phyloP scores from a whole-genome alignment of 2,888 invertebrate genomes.

The Eilema sororculum region DNA sequence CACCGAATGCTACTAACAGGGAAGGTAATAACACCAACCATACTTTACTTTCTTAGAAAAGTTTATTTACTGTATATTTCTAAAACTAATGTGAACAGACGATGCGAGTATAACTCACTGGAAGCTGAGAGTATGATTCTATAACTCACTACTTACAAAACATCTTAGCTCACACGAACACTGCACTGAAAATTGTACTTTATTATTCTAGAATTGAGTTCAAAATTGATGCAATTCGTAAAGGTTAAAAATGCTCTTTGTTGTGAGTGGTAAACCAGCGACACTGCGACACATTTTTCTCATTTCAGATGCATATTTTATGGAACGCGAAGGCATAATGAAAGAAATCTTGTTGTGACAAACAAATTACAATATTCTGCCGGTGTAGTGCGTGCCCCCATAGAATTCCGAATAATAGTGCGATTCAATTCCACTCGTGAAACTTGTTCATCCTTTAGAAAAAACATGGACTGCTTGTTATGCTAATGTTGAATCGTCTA shows the following conservation, averaged over 20 bases:
- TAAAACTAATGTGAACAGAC: slow-evolving; percentile 80
- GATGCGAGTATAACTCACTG: slow-evolving; percentile 74
- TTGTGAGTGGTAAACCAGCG: slow-evolving; percentile 52
- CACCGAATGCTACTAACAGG: slow-evolving; percentile 24
- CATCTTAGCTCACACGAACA: slow-evolving; percentile 36
- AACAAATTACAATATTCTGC: slow-evolving; percentile 77
- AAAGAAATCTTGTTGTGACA: slow-evolving; percentile 76
- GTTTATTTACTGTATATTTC: slow-evolving; percentile 74
- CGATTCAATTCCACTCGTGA: slow-evolving; percentile 40
- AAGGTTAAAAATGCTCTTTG: slow-evolving; percentile 35
- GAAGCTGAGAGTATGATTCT: slow-evolving; percentile 80
- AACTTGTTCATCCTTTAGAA: slow-evolving; percentile 44
- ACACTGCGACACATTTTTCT: slow-evolving; percentile 84
- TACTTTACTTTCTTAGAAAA: slow-evolving; percentile 47
- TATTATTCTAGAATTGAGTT: slow-evolving; percentile 43
- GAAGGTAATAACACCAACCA: slow-evolving; percentile 50
- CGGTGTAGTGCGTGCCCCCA: slow-evolving; percentile 56
- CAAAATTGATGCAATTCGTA: slow-evolving; percentile 32
- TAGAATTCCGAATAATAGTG: slow-evolving; percentile 49
- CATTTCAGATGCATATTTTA: slow-evolving; percentile 85
- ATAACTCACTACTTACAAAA: slow-evolving; percentile 47
- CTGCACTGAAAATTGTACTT: slow-evolving; percentile 39
- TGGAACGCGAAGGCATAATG: slow-evolving; percentile 80
- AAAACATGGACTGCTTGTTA: slow-evolving; percentile 38
- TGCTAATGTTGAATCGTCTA: slow-evolving; percentile 37